phyloP scores from a whole-genome alignment of 1,140 invertebrate species.

The Eulimnadia texana region DNA sequence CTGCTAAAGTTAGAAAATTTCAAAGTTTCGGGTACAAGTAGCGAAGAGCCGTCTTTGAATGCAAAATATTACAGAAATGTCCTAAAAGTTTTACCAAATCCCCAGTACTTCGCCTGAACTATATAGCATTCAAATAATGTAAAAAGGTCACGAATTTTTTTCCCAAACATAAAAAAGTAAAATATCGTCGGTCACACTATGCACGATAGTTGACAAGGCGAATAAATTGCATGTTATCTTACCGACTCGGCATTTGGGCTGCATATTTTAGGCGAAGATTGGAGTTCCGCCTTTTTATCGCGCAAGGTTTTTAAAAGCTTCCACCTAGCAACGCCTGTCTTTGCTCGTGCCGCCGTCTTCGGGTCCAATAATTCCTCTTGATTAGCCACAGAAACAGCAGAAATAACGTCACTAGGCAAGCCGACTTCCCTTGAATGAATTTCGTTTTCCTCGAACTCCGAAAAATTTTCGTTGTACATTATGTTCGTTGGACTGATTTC shows the following conservation, averaged over 20 bases:
- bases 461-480: not conserved
- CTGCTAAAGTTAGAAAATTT: too few relatives aligned
- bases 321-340: slow-evolving; percentile 44
- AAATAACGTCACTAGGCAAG: not conserved
- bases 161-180: too few relatives aligned
- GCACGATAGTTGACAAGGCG: too few relatives aligned
- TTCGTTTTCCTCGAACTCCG: not conserved
- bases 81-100: too few relatives aligned
- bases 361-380: not conserved
- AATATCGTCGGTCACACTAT: too few relatives aligned
- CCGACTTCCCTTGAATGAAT: not conserved
- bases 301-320: slow-evolving; percentile 74
- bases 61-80: too few relatives aligned
- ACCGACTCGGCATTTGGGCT: slow-evolving; percentile 5
- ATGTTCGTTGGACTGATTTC: not conserved
- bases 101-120: too few relatives aligned
- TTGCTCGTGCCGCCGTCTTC: not conserved
- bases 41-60: too few relatives aligned
- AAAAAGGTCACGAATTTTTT: too few relatives aligned
- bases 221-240: too few relatives aligned
- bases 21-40: too few relatives aligned
- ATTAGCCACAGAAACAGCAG: not conserved
- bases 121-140: too few relatives aligned
- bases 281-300: slow-evolving; percentile 69
- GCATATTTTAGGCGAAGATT: slow-evolving; percentile 30